phyloP scores from a whole-genome alignment of 2,888 invertebrate genomes.

The Luperina testacea region DNA sequence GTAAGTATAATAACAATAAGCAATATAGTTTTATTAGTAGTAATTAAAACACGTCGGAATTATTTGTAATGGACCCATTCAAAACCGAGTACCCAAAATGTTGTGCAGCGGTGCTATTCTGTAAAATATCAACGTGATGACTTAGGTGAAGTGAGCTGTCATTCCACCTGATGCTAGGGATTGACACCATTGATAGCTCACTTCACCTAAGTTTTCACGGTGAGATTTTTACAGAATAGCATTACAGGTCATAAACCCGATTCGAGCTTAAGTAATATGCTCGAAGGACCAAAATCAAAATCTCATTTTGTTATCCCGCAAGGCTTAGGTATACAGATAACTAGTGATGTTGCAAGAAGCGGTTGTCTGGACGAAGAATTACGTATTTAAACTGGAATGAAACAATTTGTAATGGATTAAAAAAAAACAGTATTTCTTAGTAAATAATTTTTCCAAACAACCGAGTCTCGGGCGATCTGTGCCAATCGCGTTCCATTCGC shows the following conservation, averaged over 20 bases:
- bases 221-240: too few species aligned
- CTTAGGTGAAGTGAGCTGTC: too few species aligned
- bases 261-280: not conserved
- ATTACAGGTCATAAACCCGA: too few species aligned
- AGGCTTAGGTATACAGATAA: too few species aligned
- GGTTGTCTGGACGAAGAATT: not conserved
- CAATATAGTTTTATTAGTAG: not conserved
- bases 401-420: not conserved
- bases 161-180: too few species aligned
- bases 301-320: too few species aligned
- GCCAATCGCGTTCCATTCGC: not conserved
- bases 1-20: not conserved
- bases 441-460: not conserved
- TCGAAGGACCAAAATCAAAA: conserved; percentile 1
- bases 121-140: too few species aligned
- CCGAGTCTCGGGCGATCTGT: not conserved
- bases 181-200: too few species aligned
- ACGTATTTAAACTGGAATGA: not conserved
- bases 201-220: too few species aligned
- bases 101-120: not conserved
- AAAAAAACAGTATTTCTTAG: not conserved
- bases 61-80: not conserved
- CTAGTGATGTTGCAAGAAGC: not conserved
- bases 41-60: not conserved
- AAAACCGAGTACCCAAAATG: not conserved